These are phyloP conservation scores for Pocillopora verrucosa DNA, from an alignment of 64 coral and sea anemone genomes.

Conservation along the genomic window DNA sequence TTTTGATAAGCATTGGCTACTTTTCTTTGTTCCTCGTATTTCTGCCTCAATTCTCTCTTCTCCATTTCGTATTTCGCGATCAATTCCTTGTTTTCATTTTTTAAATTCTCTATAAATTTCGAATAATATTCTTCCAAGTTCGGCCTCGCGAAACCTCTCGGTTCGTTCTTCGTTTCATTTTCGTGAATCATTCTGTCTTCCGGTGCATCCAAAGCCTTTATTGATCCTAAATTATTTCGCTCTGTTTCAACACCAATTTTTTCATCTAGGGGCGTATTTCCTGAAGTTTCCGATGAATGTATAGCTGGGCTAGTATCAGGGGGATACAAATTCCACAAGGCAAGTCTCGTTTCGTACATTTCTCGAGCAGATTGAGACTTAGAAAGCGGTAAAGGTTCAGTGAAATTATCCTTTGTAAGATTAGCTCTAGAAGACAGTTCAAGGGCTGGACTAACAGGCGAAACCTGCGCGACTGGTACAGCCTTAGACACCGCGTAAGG, in stretches of 20 bases:
- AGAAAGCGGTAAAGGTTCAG: conserved; percentile 45
- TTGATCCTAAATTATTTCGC: neutral
- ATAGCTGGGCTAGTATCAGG: neutral
- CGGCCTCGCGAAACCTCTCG: conserved; percentile 4
- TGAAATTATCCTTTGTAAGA: conserved; percentile 39
- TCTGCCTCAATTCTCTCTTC: conserved; percentile 77
- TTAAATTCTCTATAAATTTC: conserved; percentile 72
- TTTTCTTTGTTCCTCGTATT: conserved; percentile 98
- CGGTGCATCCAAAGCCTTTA: conserved; percentile 2
- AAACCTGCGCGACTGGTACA: conserved; percentile 78
- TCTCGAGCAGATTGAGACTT: conserved; percentile 80
- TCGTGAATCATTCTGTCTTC: conserved; percentile 5
- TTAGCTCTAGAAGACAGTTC: neutral
- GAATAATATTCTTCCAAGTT: conserved; percentile 48
- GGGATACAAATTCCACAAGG: conserved; percentile 84
- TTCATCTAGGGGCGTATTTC: conserved; percentile 1
- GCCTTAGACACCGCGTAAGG: conserved; percentile 58
- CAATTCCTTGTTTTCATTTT: conserved; percentile 71
- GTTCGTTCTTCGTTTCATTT: conserved; percentile 30
- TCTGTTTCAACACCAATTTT: conserved; percentile 1
- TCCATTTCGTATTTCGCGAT: conserved; percentile 81
- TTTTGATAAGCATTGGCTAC: conserved; percentile 99
- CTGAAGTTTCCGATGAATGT: conserved; percentile 17
- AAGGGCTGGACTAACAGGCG: conserved; percentile 62
- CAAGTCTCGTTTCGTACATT: conserved; percentile 96